Evolutionary conservation across 2,113 vertebrate genomes (phyloP), one percentile per base, ranked within the genome.

Genomic region (Barnardius zonarius): DNA sequence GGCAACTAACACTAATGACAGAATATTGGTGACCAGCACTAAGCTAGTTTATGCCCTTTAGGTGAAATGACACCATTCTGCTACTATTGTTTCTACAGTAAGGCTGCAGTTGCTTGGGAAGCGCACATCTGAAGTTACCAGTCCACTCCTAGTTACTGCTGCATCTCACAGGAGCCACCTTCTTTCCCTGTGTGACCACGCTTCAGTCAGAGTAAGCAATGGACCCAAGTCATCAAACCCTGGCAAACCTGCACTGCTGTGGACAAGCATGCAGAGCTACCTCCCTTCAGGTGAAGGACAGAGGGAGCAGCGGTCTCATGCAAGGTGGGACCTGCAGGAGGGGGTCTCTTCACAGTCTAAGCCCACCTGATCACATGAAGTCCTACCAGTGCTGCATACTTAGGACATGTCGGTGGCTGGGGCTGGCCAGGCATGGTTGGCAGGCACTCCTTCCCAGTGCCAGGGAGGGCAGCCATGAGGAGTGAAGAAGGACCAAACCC

Each of bases 301-400:
- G 59, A 0, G 0, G 63, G 25, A 83, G 35, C 77, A 64, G 87
- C 35, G 51, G 37, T 20, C 52, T 66, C 4, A 0, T 3, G 5
- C 1, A 2, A 51, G 23, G 19, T 35, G 69, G 22, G 31, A 81
- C n/a, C 51, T 78, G 61, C 51, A 49, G 31, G 31, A 64, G 8
- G 9, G 7, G 6, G 20, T 59, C 39, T 59, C 61, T 55, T 72
- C 61, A 48, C 46, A 82, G 64, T 8, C 22, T 35, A 49, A 73
- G 39, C 13, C 46, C 37, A 37, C 24, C 66, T 28, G 24, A 37
- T 46, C 49, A 35, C 16, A 39, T 16, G 25, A 66, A 51, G 37
- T 67, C 70, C 43, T 63, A 18, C 44, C 28, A 5, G 30, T 44
- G 44, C 64, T 52, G 49, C 51, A 37, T 10, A 11, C 11, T 6